Conservation (phyloP, 2,888 invertebrate species). For the Anticlea derivata region DNA sequence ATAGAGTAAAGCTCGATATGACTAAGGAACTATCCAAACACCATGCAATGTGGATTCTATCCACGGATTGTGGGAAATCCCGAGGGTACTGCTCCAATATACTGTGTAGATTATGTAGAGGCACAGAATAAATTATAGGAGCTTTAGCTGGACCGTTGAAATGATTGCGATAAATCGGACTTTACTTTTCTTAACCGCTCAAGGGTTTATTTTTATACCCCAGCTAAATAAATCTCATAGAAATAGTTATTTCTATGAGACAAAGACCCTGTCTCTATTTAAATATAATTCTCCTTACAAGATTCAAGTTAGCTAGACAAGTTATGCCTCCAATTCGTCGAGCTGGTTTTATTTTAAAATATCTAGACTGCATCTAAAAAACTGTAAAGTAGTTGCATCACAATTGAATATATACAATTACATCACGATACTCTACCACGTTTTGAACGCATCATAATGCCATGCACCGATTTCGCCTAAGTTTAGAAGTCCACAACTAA, state of each 20-base stretch:
- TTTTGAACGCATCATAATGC: conserved; percentile 13
- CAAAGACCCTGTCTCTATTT: no score
- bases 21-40: conserved; percentile 20
- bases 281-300: background rate
- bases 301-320: conserved; percentile 4
- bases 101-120: conserved; percentile 22
- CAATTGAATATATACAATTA: conserved; percentile 16
- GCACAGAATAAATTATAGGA: conserved; percentile 10
- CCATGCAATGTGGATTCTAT: conserved; percentile 19
- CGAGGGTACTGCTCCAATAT: conserved; percentile 22
- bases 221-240: no score
- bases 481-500: background rate
- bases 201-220: no score
- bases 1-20: conserved; percentile 19
- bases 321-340: background rate
- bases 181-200: background rate
- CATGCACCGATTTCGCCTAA: conserved; percentile 1
- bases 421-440: conserved; percentile 13
- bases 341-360: conserved; percentile 3
- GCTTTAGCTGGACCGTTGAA: conserved; percentile 5
- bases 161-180: background rate
- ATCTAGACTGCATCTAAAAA: conserved; percentile 2
- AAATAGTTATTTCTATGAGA: background rate
- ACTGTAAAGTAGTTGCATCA: conserved; percentile 15
- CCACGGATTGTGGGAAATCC: conserved; percentile 26